These are phyloP conservation scores for Drosophila asahinai DNA, from an alignment of 1,140 invertebrate species.

Conservation along the genomic window DNA sequence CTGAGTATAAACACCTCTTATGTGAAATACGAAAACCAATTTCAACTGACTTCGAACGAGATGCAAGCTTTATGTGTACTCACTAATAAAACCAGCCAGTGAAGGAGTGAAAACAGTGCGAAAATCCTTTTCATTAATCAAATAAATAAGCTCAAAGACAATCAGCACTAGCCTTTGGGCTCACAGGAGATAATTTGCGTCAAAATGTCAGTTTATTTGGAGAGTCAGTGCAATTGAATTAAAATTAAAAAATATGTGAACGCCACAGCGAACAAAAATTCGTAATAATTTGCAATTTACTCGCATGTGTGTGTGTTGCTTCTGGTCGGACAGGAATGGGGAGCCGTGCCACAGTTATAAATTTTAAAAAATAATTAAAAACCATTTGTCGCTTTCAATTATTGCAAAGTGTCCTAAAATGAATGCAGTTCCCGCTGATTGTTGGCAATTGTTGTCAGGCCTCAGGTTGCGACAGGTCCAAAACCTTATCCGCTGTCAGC, in stretches of 20 bases:
- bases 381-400: slow-evolving; percentile 76
- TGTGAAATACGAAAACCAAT: too few species aligned
- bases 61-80: not conserved
- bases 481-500: slow-evolving; percentile 46
- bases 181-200: slow-evolving; percentile 73
- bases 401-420: slow-evolving; percentile 77
- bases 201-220: slow-evolving; percentile 76
- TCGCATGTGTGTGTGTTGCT: slow-evolving; percentile 8
- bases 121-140: slow-evolving; percentile 56
- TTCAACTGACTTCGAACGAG: not conserved
- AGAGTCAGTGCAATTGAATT: slow-evolving; percentile 76
- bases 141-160: slow-evolving; percentile 57
- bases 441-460: slow-evolving; percentile 59
- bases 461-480: slow-evolving; percentile 32
- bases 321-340: not conserved
- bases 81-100: not conserved
- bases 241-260: slow-evolving; percentile 78
- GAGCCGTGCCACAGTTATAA: slow-evolving; percentile 59
- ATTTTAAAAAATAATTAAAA: slow-evolving; percentile 79
- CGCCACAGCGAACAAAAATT: slow-evolving; percentile 37
- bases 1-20: not conserved
- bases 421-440: slow-evolving; percentile 72
- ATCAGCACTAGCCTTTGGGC: slow-evolving; percentile 39
- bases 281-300: slow-evolving; percentile 74
- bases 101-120: slow-evolving; percentile 4